phyloP scores from a whole-genome alignment of 2,888 invertebrate species.

The Poecilus cupreus region DNA sequence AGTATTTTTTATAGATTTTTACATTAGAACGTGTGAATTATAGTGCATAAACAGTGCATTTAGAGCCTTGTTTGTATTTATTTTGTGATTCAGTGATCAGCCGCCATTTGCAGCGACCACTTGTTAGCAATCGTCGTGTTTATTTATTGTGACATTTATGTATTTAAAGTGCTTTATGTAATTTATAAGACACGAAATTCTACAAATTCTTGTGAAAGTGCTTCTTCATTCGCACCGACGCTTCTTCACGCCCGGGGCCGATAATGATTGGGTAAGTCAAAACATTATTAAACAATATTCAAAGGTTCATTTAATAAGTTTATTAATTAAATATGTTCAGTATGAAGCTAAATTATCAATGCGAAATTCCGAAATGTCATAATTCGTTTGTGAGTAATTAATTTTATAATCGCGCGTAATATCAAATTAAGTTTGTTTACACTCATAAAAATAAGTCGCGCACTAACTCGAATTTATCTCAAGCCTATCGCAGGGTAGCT shows the following conservation, averaged over 20 bases:
- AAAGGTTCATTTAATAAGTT: not conserved
- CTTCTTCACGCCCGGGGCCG: slow-evolving; percentile 61
- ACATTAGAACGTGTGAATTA: slow-evolving; percentile 64
- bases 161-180: slow-evolving; percentile 57
- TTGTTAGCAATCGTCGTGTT: slow-evolving; percentile 70
- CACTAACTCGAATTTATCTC: not conserved
- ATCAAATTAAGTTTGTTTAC: slow-evolving; percentile 36
- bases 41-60: slow-evolving; percentile 66
- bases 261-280: slow-evolving; percentile 68
- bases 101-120: slow-evolving; percentile 72
- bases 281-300: slow-evolving; percentile 11
- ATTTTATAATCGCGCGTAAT: slow-evolving; percentile 11
- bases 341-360: too few species aligned
- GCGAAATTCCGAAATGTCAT: too few species aligned
- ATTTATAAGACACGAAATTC: slow-evolving; percentile 32
- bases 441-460: slow-evolving; percentile 3
- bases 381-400: too few species aligned
- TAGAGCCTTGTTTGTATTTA: slow-evolving; percentile 66
- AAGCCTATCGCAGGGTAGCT: not conserved
- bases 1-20: slow-evolving; percentile 71
- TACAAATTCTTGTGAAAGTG: slow-evolving; percentile 51
- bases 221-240: slow-evolving; percentile 61
- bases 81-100: slow-evolving; percentile 66
- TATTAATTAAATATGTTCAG: too few species aligned
- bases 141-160: slow-evolving; percentile 59